phyloP scores from a whole-genome alignment of 2,888 invertebrate species.

The Agapostemon virescens region DNA sequence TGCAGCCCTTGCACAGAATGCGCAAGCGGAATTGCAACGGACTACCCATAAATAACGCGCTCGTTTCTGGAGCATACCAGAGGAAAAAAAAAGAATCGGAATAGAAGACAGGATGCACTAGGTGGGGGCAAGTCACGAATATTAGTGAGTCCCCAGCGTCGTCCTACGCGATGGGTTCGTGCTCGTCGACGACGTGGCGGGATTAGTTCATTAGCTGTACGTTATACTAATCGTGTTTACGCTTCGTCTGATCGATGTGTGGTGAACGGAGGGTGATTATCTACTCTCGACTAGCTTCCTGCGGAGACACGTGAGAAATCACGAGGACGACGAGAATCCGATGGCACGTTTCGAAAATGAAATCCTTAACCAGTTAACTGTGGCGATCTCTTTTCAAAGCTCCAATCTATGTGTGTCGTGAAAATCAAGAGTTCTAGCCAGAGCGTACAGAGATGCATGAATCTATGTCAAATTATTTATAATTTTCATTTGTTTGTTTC shows the following conservation, averaged over 20 bases:
- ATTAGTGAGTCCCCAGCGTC: conserved; percentile 32
- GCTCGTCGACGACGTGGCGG: conserved; percentile 66
- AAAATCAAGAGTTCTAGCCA: no score
- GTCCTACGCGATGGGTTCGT: conserved; percentile 64
- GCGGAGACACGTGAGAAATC: conserved; percentile 65
- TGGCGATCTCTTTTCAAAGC: no score
- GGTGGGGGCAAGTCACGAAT: conserved; percentile 39
- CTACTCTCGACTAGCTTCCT: conserved; percentile 56
- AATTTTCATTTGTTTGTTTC: no score
- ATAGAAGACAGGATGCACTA: conserved; percentile 9
- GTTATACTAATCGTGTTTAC: conserved; percentile 75
- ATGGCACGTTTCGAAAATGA: conserved; percentile 25
- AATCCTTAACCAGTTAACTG: no score
- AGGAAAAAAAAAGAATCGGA: conserved; percentile 6
- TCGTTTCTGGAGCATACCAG: conserved; percentile 67
- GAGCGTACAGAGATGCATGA: no score
- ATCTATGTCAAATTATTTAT: no score
- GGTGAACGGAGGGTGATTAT: conserved; percentile 61
- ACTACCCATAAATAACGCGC: conserved; percentile 74
- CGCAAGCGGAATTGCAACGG: conserved; percentile 67
- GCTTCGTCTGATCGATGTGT: conserved; percentile 68
- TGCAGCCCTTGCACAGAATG: conserved; percentile 69
- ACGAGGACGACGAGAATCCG: conserved; percentile 41
- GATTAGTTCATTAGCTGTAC: conserved; percentile 74
- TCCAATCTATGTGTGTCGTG: no score